A percentile compares a stretch with the other conserved stretches of the same genome.
These are phyloP conservation scores for Eupithecia centaureata DNA, from an alignment of 2,888 invertebrate genomes.

Conservation along the genomic window DNA sequence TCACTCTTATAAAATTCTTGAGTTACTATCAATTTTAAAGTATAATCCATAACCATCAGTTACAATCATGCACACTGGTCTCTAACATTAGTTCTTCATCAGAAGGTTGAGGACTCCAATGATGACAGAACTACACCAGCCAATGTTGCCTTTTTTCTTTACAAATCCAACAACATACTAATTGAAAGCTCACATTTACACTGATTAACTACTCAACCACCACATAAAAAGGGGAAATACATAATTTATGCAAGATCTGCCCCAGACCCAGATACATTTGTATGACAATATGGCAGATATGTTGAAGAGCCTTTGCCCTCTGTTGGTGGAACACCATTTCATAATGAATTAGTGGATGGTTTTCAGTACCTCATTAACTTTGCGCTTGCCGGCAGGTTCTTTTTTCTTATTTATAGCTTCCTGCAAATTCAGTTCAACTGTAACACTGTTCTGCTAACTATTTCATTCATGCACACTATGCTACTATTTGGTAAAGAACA, in stretches of 20 bases:
- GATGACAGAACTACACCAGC: constrained; percentile 82
- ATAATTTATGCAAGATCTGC: neutral
- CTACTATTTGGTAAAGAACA: too few relatives aligned
- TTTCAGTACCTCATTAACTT: constrained; percentile 84
- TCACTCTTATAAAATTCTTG: neutral
- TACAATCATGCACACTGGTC: neutral
- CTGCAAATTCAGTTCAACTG: constrained; percentile 78
- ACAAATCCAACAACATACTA: neutral
- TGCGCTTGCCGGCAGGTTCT: constrained; percentile 79
- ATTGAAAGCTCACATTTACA: too few relatives aligned
- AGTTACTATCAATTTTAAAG: neutral
- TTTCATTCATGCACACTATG: neutral
- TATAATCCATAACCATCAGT: neutral
- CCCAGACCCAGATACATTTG: too few relatives aligned
- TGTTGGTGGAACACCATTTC: constrained; percentile 54
- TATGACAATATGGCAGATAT: too few relatives aligned
- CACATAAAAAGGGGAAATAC: neutral
- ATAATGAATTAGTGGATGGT: constrained; percentile 76
- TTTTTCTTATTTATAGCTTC: constrained; percentile 83
- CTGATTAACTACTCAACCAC: neutral
- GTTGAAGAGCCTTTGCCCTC: constrained; percentile 68
- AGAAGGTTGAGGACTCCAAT: constrained; percentile 78
- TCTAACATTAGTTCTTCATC: constrained; percentile 52
- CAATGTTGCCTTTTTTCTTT: constrained; percentile 52
- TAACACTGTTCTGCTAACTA: constrained; percentile 48